These are phyloP conservation scores for Mya arenaria DNA, from an alignment of 1,140 invertebrate genomes.

Conservation along the genomic window DNA sequence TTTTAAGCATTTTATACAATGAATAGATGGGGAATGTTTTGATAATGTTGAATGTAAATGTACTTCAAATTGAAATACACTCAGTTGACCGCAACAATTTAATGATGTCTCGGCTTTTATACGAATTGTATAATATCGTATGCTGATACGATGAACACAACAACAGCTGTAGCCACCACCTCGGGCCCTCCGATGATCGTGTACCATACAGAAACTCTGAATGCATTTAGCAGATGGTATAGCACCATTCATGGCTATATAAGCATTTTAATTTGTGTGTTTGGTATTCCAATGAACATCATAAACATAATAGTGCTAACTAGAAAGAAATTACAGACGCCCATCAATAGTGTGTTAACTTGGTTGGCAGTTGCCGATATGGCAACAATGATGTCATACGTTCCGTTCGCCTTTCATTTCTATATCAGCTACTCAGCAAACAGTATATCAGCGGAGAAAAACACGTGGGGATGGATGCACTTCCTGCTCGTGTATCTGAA, in stretches of 20 bases:
- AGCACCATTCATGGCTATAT: constrained; percentile 86
- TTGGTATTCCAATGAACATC: constrained; percentile 94
- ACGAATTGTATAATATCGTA: too few species aligned
- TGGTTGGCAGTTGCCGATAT: constrained; percentile 91
- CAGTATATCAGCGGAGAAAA: constrained; percentile 51
- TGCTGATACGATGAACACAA: too few species aligned
- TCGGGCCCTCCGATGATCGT: too few species aligned
- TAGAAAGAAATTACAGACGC: constrained; percentile 90
- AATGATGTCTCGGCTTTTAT: too few species aligned
- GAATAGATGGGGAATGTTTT: too few species aligned
- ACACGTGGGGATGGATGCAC: constrained; percentile 70
- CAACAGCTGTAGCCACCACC: too few species aligned
- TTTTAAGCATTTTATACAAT: too few species aligned
- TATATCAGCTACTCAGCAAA: constrained; percentile 64
- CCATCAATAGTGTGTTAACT: constrained; percentile 93
- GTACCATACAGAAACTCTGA: too few species aligned
- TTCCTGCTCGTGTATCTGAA: constrained; percentile 81
- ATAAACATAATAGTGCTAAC: constrained; percentile 95
- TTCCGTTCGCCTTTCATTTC: constrained; percentile 89
- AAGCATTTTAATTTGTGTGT: constrained; percentile 89
- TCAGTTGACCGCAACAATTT: too few species aligned
- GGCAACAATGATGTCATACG: constrained; percentile 93
- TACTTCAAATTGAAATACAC: too few species aligned
- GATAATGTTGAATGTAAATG: too few species aligned
- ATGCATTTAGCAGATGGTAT: constrained; percentile 71